Conservation (phyloP, 2,888 invertebrate species). For the Caenorhabditis sp. region DNA sequence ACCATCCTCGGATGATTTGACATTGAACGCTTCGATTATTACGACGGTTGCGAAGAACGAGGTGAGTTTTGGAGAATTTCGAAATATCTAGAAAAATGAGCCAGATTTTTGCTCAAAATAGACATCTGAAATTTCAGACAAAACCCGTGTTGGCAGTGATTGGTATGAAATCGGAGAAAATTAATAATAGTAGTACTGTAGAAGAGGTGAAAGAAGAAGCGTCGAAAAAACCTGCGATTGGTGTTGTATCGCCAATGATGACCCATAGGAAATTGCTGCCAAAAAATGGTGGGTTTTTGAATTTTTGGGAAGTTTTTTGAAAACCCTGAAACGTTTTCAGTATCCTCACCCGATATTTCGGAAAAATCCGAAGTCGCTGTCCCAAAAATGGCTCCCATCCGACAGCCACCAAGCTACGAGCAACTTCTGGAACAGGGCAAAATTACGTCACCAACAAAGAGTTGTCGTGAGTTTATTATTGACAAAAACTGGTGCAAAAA, state of each 20-base stretch:
- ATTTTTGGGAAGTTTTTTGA: neutral
- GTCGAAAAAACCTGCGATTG: conserved; percentile 55
- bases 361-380: neutral
- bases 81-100: neutral
- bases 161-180: conserved; percentile 42
- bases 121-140: too few species aligned
- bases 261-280: conserved; percentile 33
- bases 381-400: conserved; percentile 41
- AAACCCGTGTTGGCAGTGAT: conserved; percentile 59
- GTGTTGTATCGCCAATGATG: conserved; percentile 81
- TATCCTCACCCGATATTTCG: neutral
- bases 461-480: neutral
- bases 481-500: too few species aligned
- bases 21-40: conserved; percentile 36
- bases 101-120: too few species aligned
- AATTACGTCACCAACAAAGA: conserved; percentile 37
- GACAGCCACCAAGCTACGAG: conserved; percentile 48
- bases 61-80: neutral
- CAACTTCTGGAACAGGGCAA: conserved; percentile 46
- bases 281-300: neutral
- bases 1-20: conserved; percentile 38
- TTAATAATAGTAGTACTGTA: too few species aligned
- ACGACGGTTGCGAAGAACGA: conserved; percentile 8
- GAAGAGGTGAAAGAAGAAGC: conserved; percentile 17
- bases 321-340: neutral